Evolutionary conservation across 2,113 vertebrate species (phyloP).

Genomic region (Bettongia penicillata): DNA sequence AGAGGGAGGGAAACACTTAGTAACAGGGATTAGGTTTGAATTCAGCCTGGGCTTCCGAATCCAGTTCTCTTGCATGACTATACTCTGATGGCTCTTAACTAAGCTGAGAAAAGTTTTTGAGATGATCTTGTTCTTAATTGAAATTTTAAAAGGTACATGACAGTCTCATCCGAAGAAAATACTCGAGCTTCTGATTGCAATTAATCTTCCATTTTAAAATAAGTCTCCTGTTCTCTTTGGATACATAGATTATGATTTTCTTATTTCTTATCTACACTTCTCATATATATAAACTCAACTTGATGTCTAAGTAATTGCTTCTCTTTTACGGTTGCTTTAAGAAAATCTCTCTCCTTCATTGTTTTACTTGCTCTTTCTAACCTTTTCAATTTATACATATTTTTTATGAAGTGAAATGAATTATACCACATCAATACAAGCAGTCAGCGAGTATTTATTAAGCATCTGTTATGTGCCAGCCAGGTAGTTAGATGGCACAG

Average conservation of each 20-base stretch:
- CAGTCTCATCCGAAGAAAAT: background rate
- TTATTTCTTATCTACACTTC: slow-evolving; percentile 5
- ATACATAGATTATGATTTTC: background rate
- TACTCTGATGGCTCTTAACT: background rate
- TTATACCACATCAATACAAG: slow-evolving; percentile 11
- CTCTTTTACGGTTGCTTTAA: background rate
- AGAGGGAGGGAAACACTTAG: background rate
- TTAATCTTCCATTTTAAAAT: background rate
- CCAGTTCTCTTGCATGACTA: background rate
- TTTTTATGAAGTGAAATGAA: slow-evolving; percentile 4
- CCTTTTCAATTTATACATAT: background rate
- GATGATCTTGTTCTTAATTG: background rate
- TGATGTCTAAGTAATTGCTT: slow-evolving; percentile 8
- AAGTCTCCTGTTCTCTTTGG: slow-evolving; percentile 26
- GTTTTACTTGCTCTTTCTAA: slow-evolving; percentile 4
- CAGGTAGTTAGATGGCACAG: background rate
- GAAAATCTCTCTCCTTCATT: background rate
- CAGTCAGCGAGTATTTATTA: background rate
- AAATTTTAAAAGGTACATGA: slow-evolving; percentile 4
- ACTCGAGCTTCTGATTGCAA: background rate
- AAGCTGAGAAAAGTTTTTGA: background rate
- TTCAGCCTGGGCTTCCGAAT: background rate
- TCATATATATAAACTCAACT: background rate
- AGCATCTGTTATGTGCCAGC: background rate
- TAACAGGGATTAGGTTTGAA: background rate